Evolutionary conservation across 1,140 invertebrate species (phyloP).

Genomic region (Rhyacophila brunnea): DNA sequence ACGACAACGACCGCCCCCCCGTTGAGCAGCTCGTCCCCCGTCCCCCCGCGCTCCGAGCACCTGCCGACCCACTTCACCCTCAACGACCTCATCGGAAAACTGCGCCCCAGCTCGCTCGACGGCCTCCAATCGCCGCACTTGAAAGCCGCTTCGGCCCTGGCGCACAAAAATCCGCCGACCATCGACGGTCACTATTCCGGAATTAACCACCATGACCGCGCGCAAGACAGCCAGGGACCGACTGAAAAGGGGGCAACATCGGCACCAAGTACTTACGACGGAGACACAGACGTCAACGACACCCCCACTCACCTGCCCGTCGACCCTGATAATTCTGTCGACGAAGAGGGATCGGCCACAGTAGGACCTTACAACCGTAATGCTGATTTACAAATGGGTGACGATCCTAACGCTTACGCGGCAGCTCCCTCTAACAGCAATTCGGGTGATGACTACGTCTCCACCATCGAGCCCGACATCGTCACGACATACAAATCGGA

Average conservation of each 20-base stretch:
- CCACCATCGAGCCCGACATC: slow-evolving; percentile 57
- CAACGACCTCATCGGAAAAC: slow-evolving; percentile 52
- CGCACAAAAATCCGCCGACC: slow-evolving; percentile 46
- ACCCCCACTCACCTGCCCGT: slow-evolving; percentile 33
- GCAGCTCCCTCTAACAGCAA: slow-evolving; percentile 36
- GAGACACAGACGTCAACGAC: slow-evolving; percentile 45
- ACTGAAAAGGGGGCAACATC: slow-evolving; percentile 30
- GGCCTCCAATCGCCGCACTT: slow-evolving; percentile 52
- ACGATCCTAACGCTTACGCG: slow-evolving; percentile 51
- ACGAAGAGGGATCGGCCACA: slow-evolving; percentile 45
- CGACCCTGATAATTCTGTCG: slow-evolving; percentile 38
- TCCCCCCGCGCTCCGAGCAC: slow-evolving; percentile 51
- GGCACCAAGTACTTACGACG: slow-evolving; percentile 41
- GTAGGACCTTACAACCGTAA: slow-evolving; percentile 55
- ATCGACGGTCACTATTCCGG: slow-evolving; percentile 54
- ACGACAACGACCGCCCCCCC: slow-evolving; percentile 54
- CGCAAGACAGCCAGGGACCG: slow-evolving; percentile 45
- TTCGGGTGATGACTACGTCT: slow-evolving; percentile 48
- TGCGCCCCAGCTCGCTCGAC: slow-evolving; percentile 52
- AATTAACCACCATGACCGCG: slow-evolving; percentile 45
- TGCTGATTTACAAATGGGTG: slow-evolving; percentile 53
- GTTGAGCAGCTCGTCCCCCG: slow-evolving; percentile 51
- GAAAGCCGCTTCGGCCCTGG: slow-evolving; percentile 42
- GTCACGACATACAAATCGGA: slow-evolving; percentile 42
- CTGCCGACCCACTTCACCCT: slow-evolving; percentile 53